These are phyloP conservation scores for Dynastes hyllus DNA, from an alignment of 2,888 invertebrate genomes.

Conservation along the genomic window DNA sequence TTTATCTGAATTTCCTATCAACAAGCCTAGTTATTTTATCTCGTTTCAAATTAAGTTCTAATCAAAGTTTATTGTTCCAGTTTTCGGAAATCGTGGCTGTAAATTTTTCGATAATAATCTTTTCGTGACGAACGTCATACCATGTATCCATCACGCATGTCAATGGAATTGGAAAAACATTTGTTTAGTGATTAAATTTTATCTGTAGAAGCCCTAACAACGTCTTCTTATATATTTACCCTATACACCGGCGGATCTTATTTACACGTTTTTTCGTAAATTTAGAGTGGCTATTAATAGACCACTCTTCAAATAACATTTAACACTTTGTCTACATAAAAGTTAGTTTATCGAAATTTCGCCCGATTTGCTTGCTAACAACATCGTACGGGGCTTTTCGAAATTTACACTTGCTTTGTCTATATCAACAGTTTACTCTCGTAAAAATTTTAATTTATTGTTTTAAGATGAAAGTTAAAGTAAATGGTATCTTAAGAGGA, in stretches of 20 bases:
- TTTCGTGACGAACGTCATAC: too few species aligned
- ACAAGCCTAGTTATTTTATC: background rate
- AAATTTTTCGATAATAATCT: background rate
- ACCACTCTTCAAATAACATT: slow-evolving; percentile 18
- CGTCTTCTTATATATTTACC: slow-evolving; percentile 5
- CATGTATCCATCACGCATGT: too few species aligned
- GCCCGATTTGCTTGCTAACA: slow-evolving; percentile 8
- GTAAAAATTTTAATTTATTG: slow-evolving; percentile 16
- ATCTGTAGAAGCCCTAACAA: background rate
- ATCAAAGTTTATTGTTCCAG: slow-evolving; percentile 19
- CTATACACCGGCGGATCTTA: slow-evolving; percentile 7
- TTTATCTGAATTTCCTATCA: background rate
- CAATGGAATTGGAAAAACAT: slow-evolving; percentile 16
- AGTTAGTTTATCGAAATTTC: slow-evolving; percentile 7
- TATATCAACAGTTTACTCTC: slow-evolving; percentile 7
- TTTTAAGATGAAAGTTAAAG: background rate
- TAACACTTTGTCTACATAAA: slow-evolving; percentile 20
- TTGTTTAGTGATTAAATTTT: slow-evolving; percentile 11
- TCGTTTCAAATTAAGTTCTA: background rate
- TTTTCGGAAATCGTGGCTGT: background rate
- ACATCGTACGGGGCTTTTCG: background rate
- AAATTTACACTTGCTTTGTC: background rate
- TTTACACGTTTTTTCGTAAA: slow-evolving; percentile 7
- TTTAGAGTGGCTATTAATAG: slow-evolving; percentile 17
- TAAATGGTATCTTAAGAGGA: slow-evolving; percentile 3